Evolutionary conservation across 2,888 invertebrate species (phyloP).

Genomic region (Ochropleura leucogaster): DNA sequence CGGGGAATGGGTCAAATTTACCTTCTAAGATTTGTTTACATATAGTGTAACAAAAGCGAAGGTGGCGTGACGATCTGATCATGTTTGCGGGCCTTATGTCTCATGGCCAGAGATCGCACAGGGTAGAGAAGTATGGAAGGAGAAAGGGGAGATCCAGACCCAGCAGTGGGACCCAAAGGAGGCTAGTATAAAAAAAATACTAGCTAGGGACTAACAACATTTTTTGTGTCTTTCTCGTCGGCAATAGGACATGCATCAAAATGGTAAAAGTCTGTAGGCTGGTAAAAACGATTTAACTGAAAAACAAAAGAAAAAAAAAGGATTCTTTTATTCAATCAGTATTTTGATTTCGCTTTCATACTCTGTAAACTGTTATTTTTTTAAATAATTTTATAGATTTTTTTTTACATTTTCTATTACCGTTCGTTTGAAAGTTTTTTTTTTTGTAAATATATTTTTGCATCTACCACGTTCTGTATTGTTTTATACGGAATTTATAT

Average conservation of each 20-base stretch:
- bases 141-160: too few relatives aligned
- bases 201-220: neutral
- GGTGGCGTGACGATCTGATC: too few relatives aligned
- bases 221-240: neutral
- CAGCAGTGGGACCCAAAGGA: too few relatives aligned
- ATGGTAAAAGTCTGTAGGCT: constrained; percentile 24
- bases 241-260: neutral
- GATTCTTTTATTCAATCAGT: constrained; percentile 24
- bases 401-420: neutral
- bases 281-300: neutral
- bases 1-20: too few relatives aligned
- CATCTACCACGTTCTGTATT: neutral
- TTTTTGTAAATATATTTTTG: neutral
- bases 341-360: constrained; percentile 41
- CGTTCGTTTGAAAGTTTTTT: neutral
- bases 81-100: too few relatives aligned
- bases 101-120: too few relatives aligned
- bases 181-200: neutral
- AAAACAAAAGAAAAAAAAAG: constrained; percentile 14
- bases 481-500: neutral
- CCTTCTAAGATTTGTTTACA: too few relatives aligned
- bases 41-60: too few relatives aligned
- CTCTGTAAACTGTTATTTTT: constrained; percentile 1
- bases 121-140: too few relatives aligned
- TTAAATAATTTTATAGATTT: neutral